Base-by-base conservation (phyloP, 2,888 invertebrate species). In the Sarcophaga rosellei region DNA sequence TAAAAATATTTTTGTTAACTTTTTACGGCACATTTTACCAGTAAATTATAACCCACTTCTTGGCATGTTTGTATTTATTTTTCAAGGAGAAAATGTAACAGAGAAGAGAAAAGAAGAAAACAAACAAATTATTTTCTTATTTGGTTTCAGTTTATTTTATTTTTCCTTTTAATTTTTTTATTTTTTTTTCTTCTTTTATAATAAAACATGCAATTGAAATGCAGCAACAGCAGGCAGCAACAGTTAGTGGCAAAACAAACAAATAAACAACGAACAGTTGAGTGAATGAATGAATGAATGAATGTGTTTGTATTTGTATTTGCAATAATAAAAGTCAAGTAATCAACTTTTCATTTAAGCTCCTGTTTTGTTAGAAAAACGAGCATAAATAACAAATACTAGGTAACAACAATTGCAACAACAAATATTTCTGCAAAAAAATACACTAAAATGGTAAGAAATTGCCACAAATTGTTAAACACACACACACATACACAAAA, bases 341-440 rank as follows among this genome's bases (percentile, higher is more conserved):
- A 70, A 83, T 86, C 83, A 83, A 86, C 81, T 86, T 83, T 45
- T 44, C 74, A 80, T 81, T 81, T 74, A 74, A 65, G 35, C 62
- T 21, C 3, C 44, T 57, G 59, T 74, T 83, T 81, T 10, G 65
- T 35, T 75, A 83, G 81, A 81, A 84, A 83, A 66, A 84, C 70
- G 61, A 81, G 80, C 83, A 79, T 84, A 86, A 86, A 86, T 86
- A 80, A 86, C 73, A 80, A 79, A 86, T 80, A 77, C 35, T 35
- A 35, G 81, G 57, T 45, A 47, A 35, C 11, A 59, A 74, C 44
- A 68, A 35, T 35, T 35, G 1, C 11, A 59, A 57, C 35, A 63
- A 35, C 17, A 35, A 57, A 59, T 23, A 70, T 81, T 76, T 68
- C 57, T 69, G 53, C 47, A 66, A 73, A 66, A 66, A 35, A 66